Base-by-base conservation (phyloP, 2,113 vertebrate genomes). In the Jaculus jaculus region DNA sequence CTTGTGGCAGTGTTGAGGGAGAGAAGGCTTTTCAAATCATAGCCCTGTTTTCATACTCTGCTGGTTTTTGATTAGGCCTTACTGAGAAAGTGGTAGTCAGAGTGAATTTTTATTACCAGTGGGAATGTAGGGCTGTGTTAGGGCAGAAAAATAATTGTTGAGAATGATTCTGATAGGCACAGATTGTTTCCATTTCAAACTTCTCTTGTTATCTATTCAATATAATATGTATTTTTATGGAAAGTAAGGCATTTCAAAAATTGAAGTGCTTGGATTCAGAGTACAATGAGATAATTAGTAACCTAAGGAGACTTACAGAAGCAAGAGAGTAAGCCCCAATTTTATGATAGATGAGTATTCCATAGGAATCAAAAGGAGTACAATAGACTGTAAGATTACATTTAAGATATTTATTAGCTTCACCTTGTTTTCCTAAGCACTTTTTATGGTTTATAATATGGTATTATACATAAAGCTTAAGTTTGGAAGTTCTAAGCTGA, bases 171-270 rank as follows among this genome's bases (percentile, higher is more conserved):
- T 34, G 39, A 69, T 60, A 24, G 15, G 77, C 42, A n/a, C 8
- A 84, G 71, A 42, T 34, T 93, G 0, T n/a, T 69, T 84, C n/a
- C 82, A 23, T 72, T 60, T n/a, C 72, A 68, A 37, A 11, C 28
- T 88, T 65, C 32, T 81, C 16, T 92, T 92, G 58, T 34, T 71
- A n/a, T 37, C 21, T 73, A 18, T 74, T 74, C 71, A 82, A 32
- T 20, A 69, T 61, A 85, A 51, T 32, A 79, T 47, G 30, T 12
- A 88, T 88, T 89, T 73, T 87, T n/a, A 75, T 71, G 15, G 20
- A 68, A 78, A 83, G 39, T 39, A 88, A 94, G 75, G 51, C 60
- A 78, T 86, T 83, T 83, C 39, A 73, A 69, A 90, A 95, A 68
- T 63, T 75, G 21, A 71, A 37, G 11, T 26, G 71, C 69, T 68